Evolutionary conservation across 1,140 invertebrate species (phyloP).

Genomic region (Wiebesia pumilae): DNA sequence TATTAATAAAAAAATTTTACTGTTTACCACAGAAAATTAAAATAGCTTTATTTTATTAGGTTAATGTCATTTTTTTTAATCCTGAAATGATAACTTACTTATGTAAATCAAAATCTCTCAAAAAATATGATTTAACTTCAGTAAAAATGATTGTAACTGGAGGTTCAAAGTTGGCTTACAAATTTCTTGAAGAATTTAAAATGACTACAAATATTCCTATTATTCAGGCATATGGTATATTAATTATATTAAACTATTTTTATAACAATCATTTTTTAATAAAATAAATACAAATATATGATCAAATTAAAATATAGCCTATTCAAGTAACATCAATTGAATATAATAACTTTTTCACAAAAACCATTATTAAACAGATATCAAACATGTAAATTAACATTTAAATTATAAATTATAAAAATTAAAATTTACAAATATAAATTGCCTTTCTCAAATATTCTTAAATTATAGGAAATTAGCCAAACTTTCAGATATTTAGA

Average conservation of each 20-base stretch:
- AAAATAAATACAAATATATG: neutral
- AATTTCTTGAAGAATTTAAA: slow-evolving; percentile 31
- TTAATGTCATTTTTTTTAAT: slow-evolving; percentile 5
- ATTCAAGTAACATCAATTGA: neutral
- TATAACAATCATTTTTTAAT: neutral
- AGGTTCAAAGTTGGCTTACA: slow-evolving; percentile 16
- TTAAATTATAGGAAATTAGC: no score
- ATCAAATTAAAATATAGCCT: neutral
- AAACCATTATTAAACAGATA: no score
- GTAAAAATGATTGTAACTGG: slow-evolving; percentile 3
- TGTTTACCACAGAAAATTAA: no score
- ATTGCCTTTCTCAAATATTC: no score
- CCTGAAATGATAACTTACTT: neutral
- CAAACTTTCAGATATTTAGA: no score
- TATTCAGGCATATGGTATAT: slow-evolving; percentile 42
- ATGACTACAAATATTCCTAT: neutral
- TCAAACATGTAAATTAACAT: no score
- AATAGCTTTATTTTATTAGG: neutral
- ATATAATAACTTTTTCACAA: no score
- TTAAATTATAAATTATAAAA: no score
- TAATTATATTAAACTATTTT: neutral
- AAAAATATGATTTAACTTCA: slow-evolving; percentile 35
- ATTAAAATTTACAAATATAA: no score
- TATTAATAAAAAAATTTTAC: no score
- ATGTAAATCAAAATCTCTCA: slow-evolving; percentile 12